Base-by-base conservation (phyloP, 2,113 vertebrate genomes). In the Pituophis catenifer region DNA sequence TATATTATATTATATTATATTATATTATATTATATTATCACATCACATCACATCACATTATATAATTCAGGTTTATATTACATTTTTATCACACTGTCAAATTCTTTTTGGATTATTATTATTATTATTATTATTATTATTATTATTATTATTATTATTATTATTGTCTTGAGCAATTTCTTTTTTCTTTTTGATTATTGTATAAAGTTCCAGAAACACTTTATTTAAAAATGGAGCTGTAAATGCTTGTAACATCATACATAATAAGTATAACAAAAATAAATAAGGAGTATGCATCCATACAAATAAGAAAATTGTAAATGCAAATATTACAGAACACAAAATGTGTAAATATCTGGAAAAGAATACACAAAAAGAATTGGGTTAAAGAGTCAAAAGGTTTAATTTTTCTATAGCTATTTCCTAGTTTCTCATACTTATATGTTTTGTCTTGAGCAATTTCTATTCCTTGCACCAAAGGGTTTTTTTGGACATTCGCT, bases 141-240 rank as follows among this genome's bases (percentile, higher is more conserved):
- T 44, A 44, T 44, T 44, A 44, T 44, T 44, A 1, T 38, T 38
- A 1, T 38, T 38, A 1, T 38, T 38, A 1, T 38, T 38, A 3
- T 44, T 44, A 3, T 44, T 44, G 38, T 44, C 38, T 44, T 44
- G 38, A 44, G 38, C 38, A 44, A 44, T 44, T 44, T 44, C 38
- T 44, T 44, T 44, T 53, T 91, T 54, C 95, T 93, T 95, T 92
- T 89, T 91, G n/a, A 89, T 88, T 91, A 93, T 23, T 94, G 91
- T 50, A 93, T 97, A 97, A 98, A 98, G 97, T 98, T 98, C 98
- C 98, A 98, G 98, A 98, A 98, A 98, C 98, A 98, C 98, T 98
- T 99, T 99, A 99, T 99, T 98, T 99, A 98, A 98, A 98, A 98
- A 98, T 98, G 98, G 97, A 98, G 97, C 97, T 98, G 98, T 98